A percentile compares a stretch with the other conserved stretches of the same genome.
phyloP scores from a whole-genome alignment of 2,113 vertebrate genomes.

The Sigmodon hispidus region DNA sequence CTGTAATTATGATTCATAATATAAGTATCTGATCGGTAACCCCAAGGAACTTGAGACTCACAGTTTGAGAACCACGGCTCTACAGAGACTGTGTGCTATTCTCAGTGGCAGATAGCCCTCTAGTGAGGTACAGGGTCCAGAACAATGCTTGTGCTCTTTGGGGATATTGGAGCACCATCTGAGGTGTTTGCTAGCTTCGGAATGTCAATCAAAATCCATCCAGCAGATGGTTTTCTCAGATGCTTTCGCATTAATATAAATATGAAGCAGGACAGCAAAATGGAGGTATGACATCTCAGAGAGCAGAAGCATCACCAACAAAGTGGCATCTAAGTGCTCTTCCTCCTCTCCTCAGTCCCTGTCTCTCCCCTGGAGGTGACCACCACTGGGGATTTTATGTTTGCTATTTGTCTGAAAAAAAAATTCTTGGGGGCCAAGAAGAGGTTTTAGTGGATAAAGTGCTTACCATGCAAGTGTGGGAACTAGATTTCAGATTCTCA shows the following conservation, averaged over 20 bases:
- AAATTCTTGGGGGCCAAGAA: background rate
- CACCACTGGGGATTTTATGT: background rate
- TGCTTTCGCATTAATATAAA: background rate
- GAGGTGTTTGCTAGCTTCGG: background rate
- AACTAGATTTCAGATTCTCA: background rate
- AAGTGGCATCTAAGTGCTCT: background rate
- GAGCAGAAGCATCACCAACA: background rate
- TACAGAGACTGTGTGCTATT: constrained; percentile 2
- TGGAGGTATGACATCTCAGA: background rate
- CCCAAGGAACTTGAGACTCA: background rate
- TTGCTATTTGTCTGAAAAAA: constrained; percentile 18
- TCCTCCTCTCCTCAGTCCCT: background rate
- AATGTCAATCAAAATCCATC: background rate
- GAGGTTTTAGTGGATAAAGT: background rate
- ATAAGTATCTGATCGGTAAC: background rate
- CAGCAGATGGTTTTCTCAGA: background rate
- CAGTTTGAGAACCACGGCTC: background rate
- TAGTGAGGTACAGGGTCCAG: background rate
- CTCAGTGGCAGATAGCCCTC: background rate
- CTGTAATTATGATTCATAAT: background rate
- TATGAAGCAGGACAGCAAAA: background rate
- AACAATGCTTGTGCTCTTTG: constrained; percentile 3
- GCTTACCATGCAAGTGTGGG: background rate
- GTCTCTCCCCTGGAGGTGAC: background rate
- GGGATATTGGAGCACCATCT: background rate